Base-by-base conservation (phyloP, 2,113 vertebrate species). In the Proterorhinus semilunaris region DNA sequence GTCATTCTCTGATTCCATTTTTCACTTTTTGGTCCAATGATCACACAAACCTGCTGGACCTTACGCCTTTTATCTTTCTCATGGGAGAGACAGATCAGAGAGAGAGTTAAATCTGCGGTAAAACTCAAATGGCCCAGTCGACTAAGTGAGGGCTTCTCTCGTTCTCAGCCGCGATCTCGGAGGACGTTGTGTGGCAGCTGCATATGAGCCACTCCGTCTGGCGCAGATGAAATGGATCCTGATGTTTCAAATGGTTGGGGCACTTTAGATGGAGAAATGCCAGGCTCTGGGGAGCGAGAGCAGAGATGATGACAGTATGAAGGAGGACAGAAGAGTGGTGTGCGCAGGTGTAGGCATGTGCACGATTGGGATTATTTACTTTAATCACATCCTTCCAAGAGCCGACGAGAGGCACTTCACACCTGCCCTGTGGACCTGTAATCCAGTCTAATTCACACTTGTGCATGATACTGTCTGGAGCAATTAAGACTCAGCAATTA, bases 221-320 rank as follows among this genome's bases (percentile, higher is more conserved):
- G 81, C 79, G 66, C 68, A 47, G 74, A 74, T 87, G 86, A 87
- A 89, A 90, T 81, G 71, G 70, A 89, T 85, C 87, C 81, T 50
- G 66, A 75, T 86, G 80, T 80, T 86, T 86, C 73, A 76, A 85
- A 85, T 82, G 77, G 80, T 67, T 52, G 48, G 62, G 74, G 72
- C 79, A 80, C 87, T 87, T 53, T 68, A 83, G 76, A 86, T 64
- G 75, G 75, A 72, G 76, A 86, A 85, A 84, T 84, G 78, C 79
- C 83, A 71, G 76, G 54, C 63, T 82, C 12, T 52, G 49, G 69
- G 62, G 55, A 49, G 43, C 51, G 76, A 70, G 64, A 75, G 72
- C 72, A 62, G 45, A 54, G 83, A 80, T 49, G 76, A 69, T 71
- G 80, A 83, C 81, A 77, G 79, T 52, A 67, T 75, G 66, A 75